These are phyloP conservation scores for Papilio elwesi DNA, from an alignment of 2,888 invertebrate species.

Conservation along the genomic window DNA sequence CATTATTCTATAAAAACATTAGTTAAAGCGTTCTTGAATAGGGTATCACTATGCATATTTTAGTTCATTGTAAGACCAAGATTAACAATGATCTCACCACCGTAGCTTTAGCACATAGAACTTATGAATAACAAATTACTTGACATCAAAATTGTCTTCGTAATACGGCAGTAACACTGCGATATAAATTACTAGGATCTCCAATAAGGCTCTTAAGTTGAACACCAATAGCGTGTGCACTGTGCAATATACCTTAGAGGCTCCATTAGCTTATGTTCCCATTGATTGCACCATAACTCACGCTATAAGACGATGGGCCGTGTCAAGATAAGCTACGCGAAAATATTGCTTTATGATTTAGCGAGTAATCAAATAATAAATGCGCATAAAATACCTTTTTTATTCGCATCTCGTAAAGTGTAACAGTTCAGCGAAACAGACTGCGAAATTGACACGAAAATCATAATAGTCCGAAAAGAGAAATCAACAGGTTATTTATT, in stretches of 20 bases:
- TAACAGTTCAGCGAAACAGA: too few relatives aligned
- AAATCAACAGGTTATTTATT: background rate
- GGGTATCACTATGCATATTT: too few relatives aligned
- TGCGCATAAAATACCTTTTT: background rate
- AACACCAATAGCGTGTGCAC: background rate
- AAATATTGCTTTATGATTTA: conserved; percentile 27
- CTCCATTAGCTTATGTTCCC: background rate
- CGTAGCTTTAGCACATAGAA: background rate
- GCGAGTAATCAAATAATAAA: conserved; percentile 4
- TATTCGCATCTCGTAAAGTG: background rate
- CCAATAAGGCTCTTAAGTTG: conserved; percentile 27
- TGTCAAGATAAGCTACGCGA: conserved; percentile 29
- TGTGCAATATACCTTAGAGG: background rate
- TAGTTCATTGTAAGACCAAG: too few relatives aligned
- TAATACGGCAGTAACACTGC: conserved; percentile 13
- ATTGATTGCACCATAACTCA: conserved; percentile 33
- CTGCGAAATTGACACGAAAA: background rate
- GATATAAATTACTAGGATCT: conserved; percentile 27
- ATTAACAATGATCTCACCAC: background rate
- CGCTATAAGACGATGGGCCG: conserved; percentile 16
- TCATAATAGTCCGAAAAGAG: too few relatives aligned
- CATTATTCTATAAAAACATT: too few relatives aligned
- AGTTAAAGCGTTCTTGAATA: too few relatives aligned
- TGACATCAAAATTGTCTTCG: background rate
- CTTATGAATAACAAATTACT: conserved; percentile 19